phyloP scores from a whole-genome alignment of 2,888 invertebrate genomes.

The Hirtodrosophila alboralis region DNA sequence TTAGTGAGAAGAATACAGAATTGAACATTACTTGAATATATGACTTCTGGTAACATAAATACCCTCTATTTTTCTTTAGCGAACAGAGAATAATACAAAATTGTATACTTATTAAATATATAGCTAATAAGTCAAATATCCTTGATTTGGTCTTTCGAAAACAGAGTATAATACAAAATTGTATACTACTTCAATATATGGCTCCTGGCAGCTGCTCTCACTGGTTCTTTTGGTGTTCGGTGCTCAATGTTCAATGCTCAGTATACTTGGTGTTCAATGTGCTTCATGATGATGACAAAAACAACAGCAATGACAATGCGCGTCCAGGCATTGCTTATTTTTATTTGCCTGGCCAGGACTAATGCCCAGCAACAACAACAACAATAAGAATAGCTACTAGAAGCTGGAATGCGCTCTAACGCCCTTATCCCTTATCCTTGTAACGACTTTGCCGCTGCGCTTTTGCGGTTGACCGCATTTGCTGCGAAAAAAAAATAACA shows the following conservation, averaged over 20 bases:
- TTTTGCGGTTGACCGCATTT: slow-evolving; percentile 82
- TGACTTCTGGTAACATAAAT: too few species aligned
- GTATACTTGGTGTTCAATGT: slow-evolving; percentile 62
- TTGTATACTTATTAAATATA: too few species aligned
- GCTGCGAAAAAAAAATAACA: slow-evolving; percentile 67
- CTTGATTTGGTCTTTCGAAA: slow-evolving; percentile 27
- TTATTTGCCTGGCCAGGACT: slow-evolving; percentile 75
- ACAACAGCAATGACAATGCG: slow-evolving; percentile 44
- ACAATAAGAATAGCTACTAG: slow-evolving; percentile 19
- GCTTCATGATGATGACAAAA: slow-evolving; percentile 59
- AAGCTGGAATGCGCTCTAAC: slow-evolving; percentile 65
- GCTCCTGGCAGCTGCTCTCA: too few species aligned
- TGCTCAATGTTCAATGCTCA: slow-evolving; percentile 37
- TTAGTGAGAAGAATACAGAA: too few species aligned
- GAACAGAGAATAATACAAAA: too few species aligned
- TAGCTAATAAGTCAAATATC: too few species aligned
- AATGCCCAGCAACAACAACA: slow-evolving; percentile 55
- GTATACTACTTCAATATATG: too few species aligned
- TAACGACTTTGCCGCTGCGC: slow-evolving; percentile 73
- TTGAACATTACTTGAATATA: too few species aligned
- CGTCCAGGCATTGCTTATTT: slow-evolving; percentile 72
- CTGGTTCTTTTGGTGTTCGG: too few species aligned
- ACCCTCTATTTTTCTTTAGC: too few species aligned
- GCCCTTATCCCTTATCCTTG: slow-evolving; percentile 77
- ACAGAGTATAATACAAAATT: slow-evolving; percentile 68